phyloP scores from a whole-genome alignment of 2,797 vertebrate species.

The Pipistrellus nathusii region DNA sequence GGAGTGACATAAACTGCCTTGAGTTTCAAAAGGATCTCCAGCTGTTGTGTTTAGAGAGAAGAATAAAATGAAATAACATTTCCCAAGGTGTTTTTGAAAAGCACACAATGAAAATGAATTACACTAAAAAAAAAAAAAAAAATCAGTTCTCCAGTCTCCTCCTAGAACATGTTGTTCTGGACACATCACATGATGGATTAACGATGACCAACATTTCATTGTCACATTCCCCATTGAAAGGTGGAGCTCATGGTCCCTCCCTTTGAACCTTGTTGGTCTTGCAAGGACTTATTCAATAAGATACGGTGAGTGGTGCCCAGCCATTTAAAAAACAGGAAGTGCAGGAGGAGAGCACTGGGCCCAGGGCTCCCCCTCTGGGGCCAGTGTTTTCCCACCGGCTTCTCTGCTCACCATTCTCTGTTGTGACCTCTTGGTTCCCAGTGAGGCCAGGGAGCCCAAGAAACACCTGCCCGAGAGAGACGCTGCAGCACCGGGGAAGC shows the following conservation, averaged over 20 bases:
- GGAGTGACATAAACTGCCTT: background rate
- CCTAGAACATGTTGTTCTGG: background rate
- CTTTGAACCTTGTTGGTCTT: background rate
- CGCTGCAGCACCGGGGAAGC: no score
- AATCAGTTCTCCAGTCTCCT: background rate
- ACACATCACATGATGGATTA: background rate
- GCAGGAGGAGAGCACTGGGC: background rate
- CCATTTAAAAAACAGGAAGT: background rate
- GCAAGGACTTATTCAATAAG: background rate
- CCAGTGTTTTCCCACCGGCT: background rate
- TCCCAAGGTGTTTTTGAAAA: background rate
- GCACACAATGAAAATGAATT: background rate
- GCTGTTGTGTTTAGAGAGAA: background rate
- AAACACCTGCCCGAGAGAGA: background rate
- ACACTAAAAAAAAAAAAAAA: background rate
- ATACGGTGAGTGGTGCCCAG: fast-evolving
- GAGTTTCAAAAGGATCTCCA: background rate
- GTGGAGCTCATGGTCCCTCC: background rate
- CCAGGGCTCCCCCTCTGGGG: background rate
- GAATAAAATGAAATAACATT: background rate
- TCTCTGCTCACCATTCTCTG: background rate
- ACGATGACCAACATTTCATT: background rate
- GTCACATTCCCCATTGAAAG: background rate
- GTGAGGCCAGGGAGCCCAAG: background rate
- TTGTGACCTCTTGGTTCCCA: background rate